Base-by-base conservation (phyloP, 2,797 vertebrate genomes). In the Gambusia yucatana region DNA sequence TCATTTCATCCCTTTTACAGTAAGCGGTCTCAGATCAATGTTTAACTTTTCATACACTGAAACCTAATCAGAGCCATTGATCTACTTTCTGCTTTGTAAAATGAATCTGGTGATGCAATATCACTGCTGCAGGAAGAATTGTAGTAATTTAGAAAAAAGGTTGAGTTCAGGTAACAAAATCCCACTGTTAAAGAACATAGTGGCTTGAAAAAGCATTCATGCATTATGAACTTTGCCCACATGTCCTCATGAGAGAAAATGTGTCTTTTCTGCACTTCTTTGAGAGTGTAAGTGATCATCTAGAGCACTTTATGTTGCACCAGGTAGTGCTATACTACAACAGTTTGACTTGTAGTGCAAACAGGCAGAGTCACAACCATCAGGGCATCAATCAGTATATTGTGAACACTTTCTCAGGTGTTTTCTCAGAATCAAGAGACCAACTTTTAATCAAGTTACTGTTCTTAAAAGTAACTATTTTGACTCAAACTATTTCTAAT, bases 11-110 rank as follows among this genome's bases (percentile, higher is more conserved):
- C 79, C 77, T 57, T 81, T 92, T 90, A 88, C 93, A 88, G 93
- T 91, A 92, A 92, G 80, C 81, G 83, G 82, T 28, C 82, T 87
- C 83, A 79, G 80, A 93, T 93, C 91, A 84, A 92, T 92, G 88
- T 33, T 82, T 55, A 79, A 87, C 79, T 81, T 89, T 87, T 78
- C 84, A 88, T 70, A 77, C 55, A 20, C 72, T 82, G 92, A 89
- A 93, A 94, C 79, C 74, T 0, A 88, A 93, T 88, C 87, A 77
- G 73, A 1, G 47, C 7, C 78, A 90, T 89, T 72, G 91, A 94
- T 87, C 87, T 67, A 86, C 88, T 85, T 75, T 67, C 47, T 73
- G 86, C 79, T 0, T 73, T 20, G 76, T 70, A 82, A 89, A 86
- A 57, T 77, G 71, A 87, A 80, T 67, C 86, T 3, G 50, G 7